Base-by-base conservation (phyloP, 2,113 vertebrate species). In the Leucosticte australis region DNA sequence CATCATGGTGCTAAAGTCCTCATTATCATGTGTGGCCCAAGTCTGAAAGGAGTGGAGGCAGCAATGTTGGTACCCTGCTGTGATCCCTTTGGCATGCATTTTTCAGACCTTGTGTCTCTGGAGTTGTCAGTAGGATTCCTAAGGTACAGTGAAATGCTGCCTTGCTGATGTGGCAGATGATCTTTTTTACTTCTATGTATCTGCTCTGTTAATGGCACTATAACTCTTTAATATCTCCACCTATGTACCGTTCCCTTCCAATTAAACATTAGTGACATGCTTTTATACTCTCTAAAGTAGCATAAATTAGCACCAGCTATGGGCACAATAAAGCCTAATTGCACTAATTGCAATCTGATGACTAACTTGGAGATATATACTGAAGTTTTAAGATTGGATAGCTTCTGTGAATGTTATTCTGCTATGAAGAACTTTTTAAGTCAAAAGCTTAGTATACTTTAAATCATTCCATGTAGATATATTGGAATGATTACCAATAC, bases 141-240 rank as follows among this genome's bases (percentile, higher is more conserved):
- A 96, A 97, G 90, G 79, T 96, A 50, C 27, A 55, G 70, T 49
- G 57, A 91, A 89, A 42, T 71, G 37, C 46, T 95, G 80, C 80
- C 88, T 96, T 88, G 42, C 93, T 97, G 92, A 97, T 33, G 28
- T 55, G 87, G 92, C 97, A 97, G 97, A 97, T 97, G 97, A 96
- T 96, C 92, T 97, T 97, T 97, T 98, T 96, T 96, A 84, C 93
- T 97, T 96, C 95, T 98, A 86, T 92, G 96, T 96, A 95, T 95
- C 95, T 97, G 83, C 91, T 97, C 97, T 95, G 96, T 94, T 98
- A 98, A 98, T 95, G 94, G 93, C 95, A 96, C 69, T 90, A 89
- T 97, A 96, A 97, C 98, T 96, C 96, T 97, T 97, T 94, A 98
- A 89, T 87, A 88, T 90, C 83, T 95, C 95, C 94, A 97, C 97